Percentiles rank a stretch among this genome's conserved stretches.
phyloP scores from a whole-genome alignment of 2,888 invertebrate genomes.

The Sylvicola cinctus region DNA sequence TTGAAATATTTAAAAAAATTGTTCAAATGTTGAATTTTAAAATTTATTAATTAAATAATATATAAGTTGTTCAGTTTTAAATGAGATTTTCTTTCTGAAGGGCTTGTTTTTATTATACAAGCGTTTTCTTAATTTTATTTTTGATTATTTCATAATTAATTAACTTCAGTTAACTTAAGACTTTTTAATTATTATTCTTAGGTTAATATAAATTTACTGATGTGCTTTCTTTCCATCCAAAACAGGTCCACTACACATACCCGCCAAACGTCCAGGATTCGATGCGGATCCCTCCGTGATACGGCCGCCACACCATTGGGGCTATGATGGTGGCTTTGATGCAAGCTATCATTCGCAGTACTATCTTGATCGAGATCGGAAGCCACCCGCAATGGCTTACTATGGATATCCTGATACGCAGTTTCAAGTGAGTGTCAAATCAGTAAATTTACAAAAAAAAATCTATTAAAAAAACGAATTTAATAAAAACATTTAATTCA shows the following conservation, averaged over 20 bases:
- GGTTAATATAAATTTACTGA: too few relatives aligned
- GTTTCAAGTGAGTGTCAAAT: conserved; percentile 12
- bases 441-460: conserved; percentile 16
- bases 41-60: too few relatives aligned
- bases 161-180: too few relatives aligned
- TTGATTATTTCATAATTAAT: too few relatives aligned
- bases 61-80: too few relatives aligned
- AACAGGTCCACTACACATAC: conserved; percentile 73
- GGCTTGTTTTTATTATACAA: too few relatives aligned
- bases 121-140: too few relatives aligned
- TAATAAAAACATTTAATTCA: not conserved
- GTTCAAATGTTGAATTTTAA: too few relatives aligned
- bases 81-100: too few relatives aligned
- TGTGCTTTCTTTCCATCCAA: too few relatives aligned
- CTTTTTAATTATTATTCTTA: too few relatives aligned
- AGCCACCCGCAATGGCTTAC: conserved; percentile 18
- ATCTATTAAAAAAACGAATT: conserved; percentile 6
- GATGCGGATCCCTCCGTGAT: conserved; percentile 26
- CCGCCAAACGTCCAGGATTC: conserved; percentile 56
- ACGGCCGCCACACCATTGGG: conserved; percentile 25
- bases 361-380: conserved; percentile 25
- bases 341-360: conserved; percentile 23
- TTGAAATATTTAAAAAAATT: too few relatives aligned
- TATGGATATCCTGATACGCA: conserved; percentile 25
- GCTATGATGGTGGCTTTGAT: conserved; percentile 23